A percentile compares a stretch with the other conserved stretches of the same genome.
Conservation (phyloP, 35 echinoderm and acorn worm genomes). For the Chiridota heheva region DNA sequence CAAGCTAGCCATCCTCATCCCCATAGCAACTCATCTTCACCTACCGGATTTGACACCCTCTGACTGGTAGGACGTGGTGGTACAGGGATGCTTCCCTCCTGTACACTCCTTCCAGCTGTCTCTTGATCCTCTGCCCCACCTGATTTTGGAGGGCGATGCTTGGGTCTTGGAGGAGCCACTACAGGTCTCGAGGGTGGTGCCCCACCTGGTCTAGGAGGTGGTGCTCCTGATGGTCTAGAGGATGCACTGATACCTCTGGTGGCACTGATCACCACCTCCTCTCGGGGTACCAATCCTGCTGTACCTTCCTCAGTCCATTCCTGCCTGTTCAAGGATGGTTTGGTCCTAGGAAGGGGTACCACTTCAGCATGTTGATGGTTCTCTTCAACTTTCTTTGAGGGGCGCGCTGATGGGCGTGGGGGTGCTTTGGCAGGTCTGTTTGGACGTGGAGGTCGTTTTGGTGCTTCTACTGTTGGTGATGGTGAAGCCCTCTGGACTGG, state of each 20-base stretch:
- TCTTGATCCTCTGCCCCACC: not conserved
- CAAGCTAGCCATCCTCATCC: not conserved
- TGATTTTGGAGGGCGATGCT: not conserved
- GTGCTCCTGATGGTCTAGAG: not conserved
- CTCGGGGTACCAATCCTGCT: not conserved
- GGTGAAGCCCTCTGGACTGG: conserved; percentile 24
- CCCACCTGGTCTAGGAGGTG: conserved; percentile 34
- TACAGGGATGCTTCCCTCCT: no score
- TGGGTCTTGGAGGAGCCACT: conserved; percentile 41
- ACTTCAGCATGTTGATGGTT: not conserved
- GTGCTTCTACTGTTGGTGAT: not conserved
- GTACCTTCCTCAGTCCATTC: no score
- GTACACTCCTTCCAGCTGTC: not conserved
- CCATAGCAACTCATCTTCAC: conserved; percentile 16
- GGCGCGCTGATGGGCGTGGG: conserved; percentile 28
- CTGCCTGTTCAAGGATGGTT: conserved; percentile 3
- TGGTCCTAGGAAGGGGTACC: not conserved
- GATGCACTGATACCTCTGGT: not conserved
- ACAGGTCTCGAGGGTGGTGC: conserved; percentile 46
- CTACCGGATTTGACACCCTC: conserved; percentile 9
- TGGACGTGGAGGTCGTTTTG: conserved; percentile 51
- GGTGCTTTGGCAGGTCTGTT: conserved; percentile 41
- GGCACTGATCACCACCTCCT: not conserved
- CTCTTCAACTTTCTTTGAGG: conserved; percentile 4
- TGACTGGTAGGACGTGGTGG: not conserved